Percentiles rank a stretch among this genome's conserved stretches.
Conservation (phyloP, 2,888 invertebrate genomes). For the Tromatobia lineatoria region DNA sequence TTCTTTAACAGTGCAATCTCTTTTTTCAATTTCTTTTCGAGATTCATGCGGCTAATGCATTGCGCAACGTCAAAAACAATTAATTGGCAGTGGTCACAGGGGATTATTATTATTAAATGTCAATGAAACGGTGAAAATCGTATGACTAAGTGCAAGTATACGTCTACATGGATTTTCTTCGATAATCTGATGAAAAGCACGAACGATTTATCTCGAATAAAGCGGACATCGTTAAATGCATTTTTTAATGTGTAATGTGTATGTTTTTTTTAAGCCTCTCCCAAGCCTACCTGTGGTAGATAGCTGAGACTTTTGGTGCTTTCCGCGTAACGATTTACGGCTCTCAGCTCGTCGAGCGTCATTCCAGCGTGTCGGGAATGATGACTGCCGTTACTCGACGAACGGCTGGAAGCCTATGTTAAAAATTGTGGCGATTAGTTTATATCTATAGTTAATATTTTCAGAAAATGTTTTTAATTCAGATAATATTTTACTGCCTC, state of each 20-base stretch:
- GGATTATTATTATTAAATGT: slow-evolving; percentile 42
- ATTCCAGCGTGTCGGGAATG: slow-evolving; percentile 91
- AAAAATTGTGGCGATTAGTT: neutral
- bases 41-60: slow-evolving; percentile 49
- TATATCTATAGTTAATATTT: neutral
- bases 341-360: slow-evolving; percentile 94
- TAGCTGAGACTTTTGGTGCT: slow-evolving; percentile 96
- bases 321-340: slow-evolving; percentile 96
- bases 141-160: slow-evolving; percentile 59
- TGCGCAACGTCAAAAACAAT: slow-evolving; percentile 60
- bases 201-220: slow-evolving; percentile 62
- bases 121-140: slow-evolving; percentile 53
- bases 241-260: slow-evolving; percentile 11
- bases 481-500: too few relatives aligned
- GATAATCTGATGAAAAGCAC: slow-evolving; percentile 45
- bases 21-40: slow-evolving; percentile 14
- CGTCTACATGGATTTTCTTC: slow-evolving; percentile 35
- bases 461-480: neutral
- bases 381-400: slow-evolving; percentile 90
- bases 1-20: slow-evolving; percentile 45
- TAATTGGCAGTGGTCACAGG: slow-evolving; percentile 53
- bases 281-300: slow-evolving; percentile 93
- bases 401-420: slow-evolving; percentile 87
- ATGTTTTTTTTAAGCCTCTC: slow-evolving; percentile 74
- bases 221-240: slow-evolving; percentile 61